Percentiles rank a stretch among this genome's conserved stretches.
Evolutionary conservation across 2,888 invertebrate species (phyloP).

Genomic region (Octonoba sinensis): DNA sequence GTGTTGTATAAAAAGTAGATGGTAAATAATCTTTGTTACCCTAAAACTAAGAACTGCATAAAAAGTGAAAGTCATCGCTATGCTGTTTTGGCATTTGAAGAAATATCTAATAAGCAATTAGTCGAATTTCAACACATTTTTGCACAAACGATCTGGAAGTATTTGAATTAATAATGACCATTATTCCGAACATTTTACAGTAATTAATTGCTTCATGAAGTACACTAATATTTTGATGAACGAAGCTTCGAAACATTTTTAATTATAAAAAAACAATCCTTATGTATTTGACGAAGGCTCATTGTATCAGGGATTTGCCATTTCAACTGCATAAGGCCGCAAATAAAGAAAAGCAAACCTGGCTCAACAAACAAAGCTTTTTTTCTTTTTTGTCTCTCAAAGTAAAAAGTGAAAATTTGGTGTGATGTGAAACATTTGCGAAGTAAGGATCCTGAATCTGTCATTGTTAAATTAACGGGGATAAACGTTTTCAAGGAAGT

Average conservation of each 20-base stretch:
- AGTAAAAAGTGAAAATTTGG: background rate
- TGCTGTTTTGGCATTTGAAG: background rate
- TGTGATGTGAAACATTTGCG: background rate
- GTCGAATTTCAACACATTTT: background rate
- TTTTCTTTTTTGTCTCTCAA: background rate
- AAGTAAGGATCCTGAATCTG: conserved; percentile 32
- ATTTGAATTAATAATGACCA: conserved; percentile 13
- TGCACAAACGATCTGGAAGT: background rate
- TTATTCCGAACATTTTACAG: background rate
- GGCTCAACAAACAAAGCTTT: conserved; percentile 14
- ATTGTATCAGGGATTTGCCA: conserved; percentile 2
- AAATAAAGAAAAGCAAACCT: conserved; percentile 12
- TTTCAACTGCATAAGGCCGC: conserved; percentile 7
- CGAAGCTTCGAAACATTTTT: too few species aligned
- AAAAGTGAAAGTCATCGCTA: too few species aligned
- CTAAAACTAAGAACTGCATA: too few species aligned
- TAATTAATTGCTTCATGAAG: too few species aligned
- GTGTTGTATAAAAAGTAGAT: too few species aligned
- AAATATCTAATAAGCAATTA: conserved; percentile 33
- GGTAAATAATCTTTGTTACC: too few species aligned
- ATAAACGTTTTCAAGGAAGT: conserved; percentile 13
- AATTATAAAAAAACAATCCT: background rate
- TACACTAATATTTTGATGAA: too few species aligned
- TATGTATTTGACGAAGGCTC: conserved; percentile 5
- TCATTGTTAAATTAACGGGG: conserved; percentile 33